These are phyloP conservation scores for Tribolium castaneum DNA, from an alignment of 1,140 invertebrate species.

Conservation along the genomic window DNA sequence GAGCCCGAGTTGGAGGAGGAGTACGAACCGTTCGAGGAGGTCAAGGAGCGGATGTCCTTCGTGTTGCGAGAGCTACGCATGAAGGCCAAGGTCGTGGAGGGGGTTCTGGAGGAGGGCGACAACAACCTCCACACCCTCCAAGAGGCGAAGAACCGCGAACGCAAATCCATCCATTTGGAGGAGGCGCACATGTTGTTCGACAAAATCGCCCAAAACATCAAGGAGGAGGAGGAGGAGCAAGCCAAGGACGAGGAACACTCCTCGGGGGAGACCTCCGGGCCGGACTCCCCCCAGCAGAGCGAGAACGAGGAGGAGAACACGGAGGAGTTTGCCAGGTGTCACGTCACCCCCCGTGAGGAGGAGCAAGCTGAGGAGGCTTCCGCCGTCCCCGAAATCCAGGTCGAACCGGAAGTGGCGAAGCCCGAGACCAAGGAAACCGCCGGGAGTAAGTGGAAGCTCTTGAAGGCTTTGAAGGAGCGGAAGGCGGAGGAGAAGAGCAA, in stretches of 20 bases:
- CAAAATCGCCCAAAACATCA: constrained; percentile 12
- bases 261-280: constrained; percentile 87
- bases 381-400: constrained; percentile 68
- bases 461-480: constrained; percentile 88
- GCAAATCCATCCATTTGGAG: constrained; percentile 54
- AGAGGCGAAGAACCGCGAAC: constrained; percentile 63
- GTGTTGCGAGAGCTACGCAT: constrained; percentile 79
- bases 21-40: constrained; percentile 74
- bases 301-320: constrained; percentile 76
- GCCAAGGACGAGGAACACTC: constrained; percentile 67
- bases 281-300: constrained; percentile 82
- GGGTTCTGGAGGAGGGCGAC: constrained; percentile 58
- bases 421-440: constrained; percentile 62
- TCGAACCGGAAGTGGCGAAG: constrained; percentile 62
- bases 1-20: constrained; percentile 68
- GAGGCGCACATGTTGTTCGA: constrained; percentile 42
- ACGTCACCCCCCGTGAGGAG: constrained; percentile 56
- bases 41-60: constrained; percentile 82
- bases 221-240: constrained; percentile 52
- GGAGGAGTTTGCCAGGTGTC: constrained; percentile 62
- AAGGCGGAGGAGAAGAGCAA: constrained; percentile 86
- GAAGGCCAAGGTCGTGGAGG: constrained; percentile 69
- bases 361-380: constrained; percentile 50
- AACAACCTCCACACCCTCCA: constrained; percentile 62
- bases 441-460: constrained; percentile 87